A percentile compares a stretch with the other conserved stretches of the same genome.
Conservation (phyloP, 2,113 vertebrate genomes). For the Perca schrenkii region DNA sequence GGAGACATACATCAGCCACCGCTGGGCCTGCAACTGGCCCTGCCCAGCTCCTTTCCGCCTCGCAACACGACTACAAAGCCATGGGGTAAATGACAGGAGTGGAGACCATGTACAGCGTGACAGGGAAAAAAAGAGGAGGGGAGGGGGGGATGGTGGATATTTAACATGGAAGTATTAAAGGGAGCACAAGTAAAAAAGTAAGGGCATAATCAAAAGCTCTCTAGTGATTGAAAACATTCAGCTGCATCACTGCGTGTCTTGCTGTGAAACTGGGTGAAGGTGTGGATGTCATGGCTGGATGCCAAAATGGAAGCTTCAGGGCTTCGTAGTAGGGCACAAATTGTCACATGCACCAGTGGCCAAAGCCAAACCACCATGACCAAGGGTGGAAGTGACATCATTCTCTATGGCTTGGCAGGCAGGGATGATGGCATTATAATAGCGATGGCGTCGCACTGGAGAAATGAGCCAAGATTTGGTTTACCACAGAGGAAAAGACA, state of each 20-base stretch:
- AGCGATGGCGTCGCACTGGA: conserved; percentile 69
- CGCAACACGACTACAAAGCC: conserved; percentile 76
- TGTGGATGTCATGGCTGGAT: conserved; percentile 58
- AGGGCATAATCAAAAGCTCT: conserved; percentile 44
- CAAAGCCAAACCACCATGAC: conserved; percentile 84
- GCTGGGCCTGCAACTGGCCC: conserved; percentile 47
- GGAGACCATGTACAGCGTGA: conserved; percentile 38
- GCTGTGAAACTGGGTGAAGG: conserved; percentile 51
- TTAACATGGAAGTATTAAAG: conserved; percentile 44
- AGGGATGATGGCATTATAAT: conserved; percentile 80
- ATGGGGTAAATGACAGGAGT: conserved; percentile 45
- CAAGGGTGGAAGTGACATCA: conserved; percentile 88
- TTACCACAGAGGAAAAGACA: conserved; percentile 73
- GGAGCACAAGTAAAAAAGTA: conserved; percentile 38
- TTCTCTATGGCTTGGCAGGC: conserved; percentile 79
- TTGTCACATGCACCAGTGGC: conserved; percentile 81
- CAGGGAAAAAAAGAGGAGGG: conserved; percentile 9
- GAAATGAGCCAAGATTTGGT: conserved; percentile 68
- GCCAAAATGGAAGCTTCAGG: conserved; percentile 74
- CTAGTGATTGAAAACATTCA: conserved; percentile 47
- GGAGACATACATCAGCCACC: conserved; percentile 73
- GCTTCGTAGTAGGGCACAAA: conserved; percentile 80
- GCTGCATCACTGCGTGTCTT: conserved; percentile 44
- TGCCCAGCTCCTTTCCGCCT: conserved; percentile 59
- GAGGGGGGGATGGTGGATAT: not conserved